phyloP scores from a whole-genome alignment of 2,888 invertebrate species.

The Cheilosia soror region DNA sequence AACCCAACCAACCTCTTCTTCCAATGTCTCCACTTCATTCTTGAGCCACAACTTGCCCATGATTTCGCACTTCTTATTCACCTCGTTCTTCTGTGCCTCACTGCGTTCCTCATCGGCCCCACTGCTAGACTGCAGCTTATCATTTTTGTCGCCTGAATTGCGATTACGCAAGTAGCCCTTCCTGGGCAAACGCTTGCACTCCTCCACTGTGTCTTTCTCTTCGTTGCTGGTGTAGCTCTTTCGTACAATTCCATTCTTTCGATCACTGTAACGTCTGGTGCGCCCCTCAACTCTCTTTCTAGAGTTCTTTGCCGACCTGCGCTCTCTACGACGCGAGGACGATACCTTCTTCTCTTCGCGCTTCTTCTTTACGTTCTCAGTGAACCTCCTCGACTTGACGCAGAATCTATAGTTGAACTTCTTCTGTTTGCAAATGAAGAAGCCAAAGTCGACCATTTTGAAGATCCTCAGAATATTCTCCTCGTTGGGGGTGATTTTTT shows the following conservation, averaged over 20 bases:
- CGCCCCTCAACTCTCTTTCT: constrained; percentile 82
- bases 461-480: constrained; percentile 90
- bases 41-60: constrained; percentile 96
- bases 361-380: constrained; percentile 82
- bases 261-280: constrained; percentile 82
- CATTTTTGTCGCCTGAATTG: constrained; percentile 80
- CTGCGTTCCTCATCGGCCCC: constrained; percentile 83
- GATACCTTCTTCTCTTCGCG: constrained; percentile 82
- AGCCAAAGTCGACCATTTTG: constrained; percentile 92
- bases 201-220: constrained; percentile 83
- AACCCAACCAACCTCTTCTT: constrained; percentile 86
- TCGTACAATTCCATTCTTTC: constrained; percentile 82
- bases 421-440: constrained; percentile 83
- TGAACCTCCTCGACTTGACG: constrained; percentile 81
- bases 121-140: constrained; percentile 82
- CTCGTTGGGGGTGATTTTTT: constrained; percentile 85
- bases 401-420: constrained; percentile 84
- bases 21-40: constrained; percentile 94
- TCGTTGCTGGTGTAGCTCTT: constrained; percentile 83
- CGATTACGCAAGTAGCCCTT: constrained; percentile 83
- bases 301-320: constrained; percentile 81
- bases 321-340: constrained; percentile 80
- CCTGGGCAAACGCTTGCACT: constrained; percentile 82
- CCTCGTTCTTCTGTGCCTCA: constrained; percentile 78
- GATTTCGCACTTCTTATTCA: constrained; percentile 84